Conservation (phyloP, 2,113 vertebrate genomes). For the Lichenostomus cassidix region DNA sequence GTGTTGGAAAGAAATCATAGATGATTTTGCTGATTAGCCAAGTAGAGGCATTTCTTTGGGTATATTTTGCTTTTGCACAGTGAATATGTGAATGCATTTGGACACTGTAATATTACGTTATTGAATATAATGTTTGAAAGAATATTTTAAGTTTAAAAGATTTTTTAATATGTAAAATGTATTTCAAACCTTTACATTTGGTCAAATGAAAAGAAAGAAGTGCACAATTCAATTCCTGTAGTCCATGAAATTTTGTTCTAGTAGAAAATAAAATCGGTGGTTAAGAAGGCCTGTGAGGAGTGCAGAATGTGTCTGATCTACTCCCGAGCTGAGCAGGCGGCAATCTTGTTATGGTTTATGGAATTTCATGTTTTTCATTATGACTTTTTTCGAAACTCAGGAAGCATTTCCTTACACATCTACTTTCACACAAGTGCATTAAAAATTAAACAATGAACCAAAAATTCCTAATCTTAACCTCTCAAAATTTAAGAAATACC, state of each 20-base stretch:
- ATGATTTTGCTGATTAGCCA: neutral
- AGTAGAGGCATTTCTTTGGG: neutral
- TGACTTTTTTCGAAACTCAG: neutral
- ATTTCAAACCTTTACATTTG: slow-evolving; percentile 26
- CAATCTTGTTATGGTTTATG: neutral
- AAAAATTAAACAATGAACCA: neutral
- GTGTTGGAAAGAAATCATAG: neutral
- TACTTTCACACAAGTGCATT: neutral
- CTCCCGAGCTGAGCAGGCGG: neutral
- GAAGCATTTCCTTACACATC: neutral
- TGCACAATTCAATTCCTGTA: neutral
- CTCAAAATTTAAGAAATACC: neutral
- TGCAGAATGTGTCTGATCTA: neutral
- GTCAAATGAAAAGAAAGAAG: neutral
- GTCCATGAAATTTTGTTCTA: slow-evolving; percentile 10
- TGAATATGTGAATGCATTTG: slow-evolving; percentile 26
- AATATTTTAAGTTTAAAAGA: slow-evolving; percentile 31
- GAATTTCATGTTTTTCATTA: neutral
- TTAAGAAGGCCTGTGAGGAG: neutral
- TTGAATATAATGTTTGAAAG: neutral
- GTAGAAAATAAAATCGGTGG: neutral
- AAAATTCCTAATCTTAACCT: neutral
- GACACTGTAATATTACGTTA: neutral
- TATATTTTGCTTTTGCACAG: neutral
- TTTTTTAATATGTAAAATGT: slow-evolving; percentile 22